Percentiles rank a stretch among this genome's conserved stretches.
Evolutionary conservation across 1,140 invertebrate species (phyloP).

Genomic region (Drosophila lacertosa): DNA sequence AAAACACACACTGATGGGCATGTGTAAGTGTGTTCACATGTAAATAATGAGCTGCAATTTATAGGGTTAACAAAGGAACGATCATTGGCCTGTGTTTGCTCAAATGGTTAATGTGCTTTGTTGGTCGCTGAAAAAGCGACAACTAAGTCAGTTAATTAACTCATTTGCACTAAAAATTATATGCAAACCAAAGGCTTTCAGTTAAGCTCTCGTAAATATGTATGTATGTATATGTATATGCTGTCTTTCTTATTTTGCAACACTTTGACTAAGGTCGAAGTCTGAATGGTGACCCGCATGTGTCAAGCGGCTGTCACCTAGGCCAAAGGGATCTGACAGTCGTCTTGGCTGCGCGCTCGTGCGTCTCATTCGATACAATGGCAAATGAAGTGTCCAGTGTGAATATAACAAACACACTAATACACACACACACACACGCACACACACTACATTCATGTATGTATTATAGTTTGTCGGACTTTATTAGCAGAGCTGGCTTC

Average conservation of each 20-base stretch:
- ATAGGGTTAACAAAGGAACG: constrained; percentile 32
- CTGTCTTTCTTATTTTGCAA: constrained; percentile 38
- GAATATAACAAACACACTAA: neutral
- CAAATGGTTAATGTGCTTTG: constrained; percentile 65
- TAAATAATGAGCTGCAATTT: constrained; percentile 53
- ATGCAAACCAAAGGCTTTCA: constrained; percentile 8
- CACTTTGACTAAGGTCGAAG: constrained; percentile 54
- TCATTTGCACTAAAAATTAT: constrained; percentile 61
- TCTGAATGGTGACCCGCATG: constrained; percentile 51
- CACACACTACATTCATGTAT: neutral
- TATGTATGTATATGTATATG: neutral
- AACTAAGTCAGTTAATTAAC: constrained; percentile 77
- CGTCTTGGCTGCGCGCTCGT: constrained; percentile 53
- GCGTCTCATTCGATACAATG: constrained; percentile 65
- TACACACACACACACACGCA: neutral
- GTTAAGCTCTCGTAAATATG: neutral
- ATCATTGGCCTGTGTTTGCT: constrained; percentile 12
- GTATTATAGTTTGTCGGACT: constrained; percentile 38
- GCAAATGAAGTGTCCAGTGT: constrained; percentile 37
- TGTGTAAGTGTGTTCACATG: constrained; percentile 15
- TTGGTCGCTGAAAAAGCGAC: constrained; percentile 55
- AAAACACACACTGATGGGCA: constrained; percentile 7
- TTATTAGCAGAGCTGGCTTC: constrained; percentile 22
- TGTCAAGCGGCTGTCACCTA: constrained; percentile 69
- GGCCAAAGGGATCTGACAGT: constrained; percentile 36